Conservation (phyloP, 2,888 invertebrate species). For the Noctua janthe region DNA sequence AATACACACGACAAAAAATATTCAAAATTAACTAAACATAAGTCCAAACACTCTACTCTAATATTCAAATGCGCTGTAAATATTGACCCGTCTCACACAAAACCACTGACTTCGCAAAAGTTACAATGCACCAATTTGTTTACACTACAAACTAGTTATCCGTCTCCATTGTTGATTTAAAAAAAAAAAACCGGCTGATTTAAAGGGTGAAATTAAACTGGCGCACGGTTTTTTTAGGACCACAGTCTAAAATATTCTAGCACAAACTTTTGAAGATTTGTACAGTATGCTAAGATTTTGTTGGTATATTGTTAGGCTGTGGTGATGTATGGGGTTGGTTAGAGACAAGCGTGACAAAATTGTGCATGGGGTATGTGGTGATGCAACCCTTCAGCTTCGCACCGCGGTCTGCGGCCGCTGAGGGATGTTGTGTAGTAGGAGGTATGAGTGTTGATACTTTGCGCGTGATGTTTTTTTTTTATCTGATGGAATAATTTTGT, state of each 20-base stretch:
- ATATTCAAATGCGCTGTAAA: constrained; percentile 62
- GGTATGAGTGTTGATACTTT: constrained; percentile 71
- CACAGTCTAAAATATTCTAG: constrained; percentile 67
- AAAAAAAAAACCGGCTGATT: constrained; percentile 80
- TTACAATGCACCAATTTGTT: constrained; percentile 87
- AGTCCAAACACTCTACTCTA: constrained; percentile 35
- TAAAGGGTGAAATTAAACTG: constrained; percentile 74
- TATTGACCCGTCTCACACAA: constrained; percentile 64
- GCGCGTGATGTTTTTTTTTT: neutral
- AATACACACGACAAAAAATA: neutral
- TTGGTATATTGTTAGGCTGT: constrained; percentile 63
- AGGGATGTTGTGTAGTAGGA: constrained; percentile 74
- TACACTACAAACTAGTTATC: constrained; percentile 87
- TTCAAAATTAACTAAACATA: constrained; percentile 22
- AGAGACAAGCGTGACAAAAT: constrained; percentile 86
- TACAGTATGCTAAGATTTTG: constrained; percentile 49
- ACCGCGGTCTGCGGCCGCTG: constrained; percentile 83
- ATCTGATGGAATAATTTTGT: neutral
- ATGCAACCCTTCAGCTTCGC: constrained; percentile 87
- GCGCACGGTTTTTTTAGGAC: constrained; percentile 32
- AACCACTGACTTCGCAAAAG: constrained; percentile 72
- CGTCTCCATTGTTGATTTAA: constrained; percentile 84
- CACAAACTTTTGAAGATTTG: neutral
- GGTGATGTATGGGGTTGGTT: constrained; percentile 43
- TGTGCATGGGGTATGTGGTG: constrained; percentile 80